A percentile compares a stretch with the other conserved stretches of the same genome.
These are phyloP conservation scores for Athalia cordata DNA, from an alignment of 2,888 invertebrate genomes.

Conservation along the genomic window DNA sequence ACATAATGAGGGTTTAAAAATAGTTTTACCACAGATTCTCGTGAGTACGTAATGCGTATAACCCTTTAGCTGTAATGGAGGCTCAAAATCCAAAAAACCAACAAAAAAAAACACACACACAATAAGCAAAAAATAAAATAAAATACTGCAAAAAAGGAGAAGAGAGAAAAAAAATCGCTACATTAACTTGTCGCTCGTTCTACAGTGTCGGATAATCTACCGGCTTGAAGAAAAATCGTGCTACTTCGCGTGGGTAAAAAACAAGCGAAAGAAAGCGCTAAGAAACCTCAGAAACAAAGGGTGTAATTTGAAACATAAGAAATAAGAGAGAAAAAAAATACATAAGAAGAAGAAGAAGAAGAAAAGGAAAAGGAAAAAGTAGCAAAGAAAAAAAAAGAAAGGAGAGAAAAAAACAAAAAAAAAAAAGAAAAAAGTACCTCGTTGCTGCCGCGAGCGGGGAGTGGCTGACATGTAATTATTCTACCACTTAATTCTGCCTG, in stretches of 20 bases:
- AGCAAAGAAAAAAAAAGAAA: not conserved
- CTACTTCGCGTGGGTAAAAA: not conserved
- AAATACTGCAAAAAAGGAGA: not conserved
- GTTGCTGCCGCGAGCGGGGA: constrained; percentile 47
- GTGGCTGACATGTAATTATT: constrained; percentile 55
- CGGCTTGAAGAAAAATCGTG: constrained; percentile 20
- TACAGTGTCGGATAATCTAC: constrained; percentile 7
- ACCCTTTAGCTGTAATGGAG: too few relatives aligned
- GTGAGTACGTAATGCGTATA: too few relatives aligned
- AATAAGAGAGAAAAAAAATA: constrained; percentile 6
- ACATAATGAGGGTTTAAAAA: too few relatives aligned
- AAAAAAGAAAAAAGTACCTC: constrained; percentile 12
- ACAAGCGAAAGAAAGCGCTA: constrained; percentile 24
- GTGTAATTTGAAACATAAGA: constrained; percentile 38
- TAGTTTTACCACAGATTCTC: too few relatives aligned
- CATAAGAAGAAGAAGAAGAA: constrained; percentile 5
- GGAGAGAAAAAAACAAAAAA: constrained; percentile 1
- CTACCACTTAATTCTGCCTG: constrained; percentile 47
- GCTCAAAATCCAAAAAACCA: too few relatives aligned
- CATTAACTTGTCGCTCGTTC: constrained; percentile 13
- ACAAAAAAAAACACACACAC: too few relatives aligned
- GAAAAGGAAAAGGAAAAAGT: not conserved
- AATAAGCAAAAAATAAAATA: not conserved
- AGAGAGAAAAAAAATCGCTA: constrained; percentile 11
- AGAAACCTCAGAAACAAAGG: constrained; percentile 42